Conservation (phyloP, 2,797 vertebrate species). For the Hippoglossus hippoglossus region DNA sequence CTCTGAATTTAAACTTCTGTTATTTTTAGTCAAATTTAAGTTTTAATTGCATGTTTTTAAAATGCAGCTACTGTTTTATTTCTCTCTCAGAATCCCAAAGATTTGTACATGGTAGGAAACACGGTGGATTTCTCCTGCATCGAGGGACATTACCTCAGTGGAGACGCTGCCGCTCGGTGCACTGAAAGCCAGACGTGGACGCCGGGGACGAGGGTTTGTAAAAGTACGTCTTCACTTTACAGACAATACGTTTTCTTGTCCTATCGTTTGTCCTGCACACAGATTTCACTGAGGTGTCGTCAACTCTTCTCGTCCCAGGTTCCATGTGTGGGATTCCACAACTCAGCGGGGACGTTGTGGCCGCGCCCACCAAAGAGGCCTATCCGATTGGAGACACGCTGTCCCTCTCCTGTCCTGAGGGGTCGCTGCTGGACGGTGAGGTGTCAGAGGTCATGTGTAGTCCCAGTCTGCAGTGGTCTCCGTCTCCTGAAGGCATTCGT, state of each 20-base stretch:
- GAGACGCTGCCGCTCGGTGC: conserved; percentile 85
- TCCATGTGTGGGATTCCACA: conserved; percentile 81
- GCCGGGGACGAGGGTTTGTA: conserved; percentile 76
- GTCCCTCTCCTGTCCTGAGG: conserved; percentile 84
- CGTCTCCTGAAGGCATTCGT: conserved; percentile 67
- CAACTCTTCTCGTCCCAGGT: conserved; percentile 70
- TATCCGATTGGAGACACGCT: conserved; percentile 89
- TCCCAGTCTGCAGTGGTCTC: conserved; percentile 92
- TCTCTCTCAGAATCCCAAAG: conserved; percentile 80
- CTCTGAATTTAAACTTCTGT: too few relatives aligned
- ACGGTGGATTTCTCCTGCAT: conserved; percentile 87
- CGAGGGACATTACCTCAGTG: conserved; percentile 83
- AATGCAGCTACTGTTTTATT: not conserved
- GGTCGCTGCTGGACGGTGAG: conserved; percentile 77
- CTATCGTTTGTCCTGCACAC: not conserved
- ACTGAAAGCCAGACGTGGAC: conserved; percentile 85
- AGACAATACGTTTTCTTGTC: not conserved
- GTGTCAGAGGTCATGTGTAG: conserved; percentile 82
- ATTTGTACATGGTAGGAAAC: conserved; percentile 85
- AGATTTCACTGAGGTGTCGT: not conserved
- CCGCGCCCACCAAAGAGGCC: conserved; percentile 78
- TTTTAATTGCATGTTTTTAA: too few relatives aligned
- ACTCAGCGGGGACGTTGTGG: conserved; percentile 73
- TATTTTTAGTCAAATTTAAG: too few relatives aligned
- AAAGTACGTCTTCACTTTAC: conserved; percentile 64